Conservation (phyloP, 2,797 vertebrate genomes). For the Ciconia nigra region DNA sequence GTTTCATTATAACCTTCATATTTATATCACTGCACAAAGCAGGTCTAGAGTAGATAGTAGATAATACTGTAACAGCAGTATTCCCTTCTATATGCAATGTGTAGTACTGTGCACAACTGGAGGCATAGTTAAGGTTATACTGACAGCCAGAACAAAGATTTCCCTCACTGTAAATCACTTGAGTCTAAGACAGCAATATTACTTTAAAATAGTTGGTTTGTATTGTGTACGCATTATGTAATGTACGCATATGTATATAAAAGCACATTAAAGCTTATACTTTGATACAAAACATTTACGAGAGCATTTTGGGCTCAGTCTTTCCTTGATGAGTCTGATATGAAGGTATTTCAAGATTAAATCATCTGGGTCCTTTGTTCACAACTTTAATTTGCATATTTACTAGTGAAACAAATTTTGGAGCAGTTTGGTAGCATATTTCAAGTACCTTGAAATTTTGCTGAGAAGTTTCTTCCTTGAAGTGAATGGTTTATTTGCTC, state of each 20-base stretch:
- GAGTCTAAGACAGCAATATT: neutral
- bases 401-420: neutral
- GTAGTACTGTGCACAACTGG: neutral
- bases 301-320: neutral
- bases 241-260: neutral
- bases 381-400: neutral
- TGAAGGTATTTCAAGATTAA: neutral
- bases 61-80: neutral
- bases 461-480: neutral
- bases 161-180: neutral
- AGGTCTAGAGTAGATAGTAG: neutral
- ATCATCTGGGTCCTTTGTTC: neutral
- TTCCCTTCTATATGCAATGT: neutral
- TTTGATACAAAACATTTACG: neutral
- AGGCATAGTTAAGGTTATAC: neutral
- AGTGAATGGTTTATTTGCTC: neutral
- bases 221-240: neutral
- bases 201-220: neutral
- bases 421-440: neutral
- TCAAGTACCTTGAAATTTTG: neutral
- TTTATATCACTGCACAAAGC: neutral
- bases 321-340: neutral
- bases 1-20: neutral
- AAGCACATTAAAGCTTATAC: neutral
- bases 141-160: neutral